Base-by-base conservation (phyloP, 2,113 vertebrate species). In the Pomatostomus ruficeps region DNA sequence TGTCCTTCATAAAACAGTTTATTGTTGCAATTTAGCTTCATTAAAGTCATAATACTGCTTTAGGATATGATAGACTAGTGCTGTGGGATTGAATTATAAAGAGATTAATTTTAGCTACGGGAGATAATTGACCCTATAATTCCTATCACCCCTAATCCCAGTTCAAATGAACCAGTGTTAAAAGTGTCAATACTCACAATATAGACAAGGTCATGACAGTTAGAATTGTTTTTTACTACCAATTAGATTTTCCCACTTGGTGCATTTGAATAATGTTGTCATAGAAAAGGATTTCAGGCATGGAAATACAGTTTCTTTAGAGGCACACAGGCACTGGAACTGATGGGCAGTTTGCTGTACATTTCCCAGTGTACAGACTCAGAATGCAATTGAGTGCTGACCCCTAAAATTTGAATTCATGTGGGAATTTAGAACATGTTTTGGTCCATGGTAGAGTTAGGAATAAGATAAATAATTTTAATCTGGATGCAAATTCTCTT, bases 111-210 rank as follows among this genome's bases (percentile, higher is more conserved):
- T 96, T 88, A 91, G 88, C 93, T 90, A 88, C 16, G 0, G 14
- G 75, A 91, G 59, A 96, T 96, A 97, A 97, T 93, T 96, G 93
- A 95, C 94, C 95, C 93, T 77, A 78, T 93, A 95, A 96, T 96
- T 95, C 75, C 92, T 93, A 84, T 80, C 93, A 92, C 76, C 92
- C 76, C 65, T 96, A 95, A 95, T 96, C 91, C 93, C 88, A 91
- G 76, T 95, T 96, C 90, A 93, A 91, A 91, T 96, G 92, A 96
- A 78, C 85, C 79, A 61, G 23, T 81, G 78, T 93, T 96, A 71
- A 91, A 95, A 95, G 85, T 77, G 88, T 75, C 93, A 94, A 63
- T 89, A 88, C 43, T 88, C 82, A 86, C 75, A 91, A 85, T 88
- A 82, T 85, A 81, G 92, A 91, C 93, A 94, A 97, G 88, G 91